Conservation (phyloP, 2,797 vertebrate species). For the Poecilia gillii region DNA sequence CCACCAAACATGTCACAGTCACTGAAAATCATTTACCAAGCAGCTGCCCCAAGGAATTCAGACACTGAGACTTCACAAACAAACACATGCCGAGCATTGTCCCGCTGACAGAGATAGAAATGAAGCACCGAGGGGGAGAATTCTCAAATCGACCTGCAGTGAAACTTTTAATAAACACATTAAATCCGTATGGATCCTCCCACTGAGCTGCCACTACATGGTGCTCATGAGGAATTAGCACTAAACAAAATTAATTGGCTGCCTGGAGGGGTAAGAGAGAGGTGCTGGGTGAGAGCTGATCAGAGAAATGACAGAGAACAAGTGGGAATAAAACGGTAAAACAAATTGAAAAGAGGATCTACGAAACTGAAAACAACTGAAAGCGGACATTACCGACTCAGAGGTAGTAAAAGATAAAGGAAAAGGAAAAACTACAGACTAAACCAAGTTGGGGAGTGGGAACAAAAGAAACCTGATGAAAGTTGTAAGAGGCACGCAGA, state of each 20-base stretch:
- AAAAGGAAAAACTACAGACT: background rate
- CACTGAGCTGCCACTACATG: slow-evolving; percentile 64
- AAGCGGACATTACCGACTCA: background rate
- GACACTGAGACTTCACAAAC: slow-evolving; percentile 39
- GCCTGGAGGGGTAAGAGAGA: slow-evolving; percentile 37
- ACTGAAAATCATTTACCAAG: slow-evolving; percentile 62
- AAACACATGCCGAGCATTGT: slow-evolving; percentile 41
- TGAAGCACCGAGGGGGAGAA: slow-evolving; percentile 30
- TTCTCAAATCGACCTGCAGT: slow-evolving; percentile 63
- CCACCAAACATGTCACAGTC: slow-evolving; percentile 46
- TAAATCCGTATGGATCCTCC: slow-evolving; percentile 74
- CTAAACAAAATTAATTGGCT: slow-evolving; percentile 67
- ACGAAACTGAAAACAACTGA: background rate
- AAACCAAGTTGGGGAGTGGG: background rate
- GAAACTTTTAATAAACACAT: slow-evolving; percentile 76
- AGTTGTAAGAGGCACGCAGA: slow-evolving; percentile 11
- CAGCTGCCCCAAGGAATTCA: slow-evolving; percentile 47
- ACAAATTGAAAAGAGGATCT: slow-evolving; percentile 1
- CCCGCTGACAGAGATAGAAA: slow-evolving; percentile 60
- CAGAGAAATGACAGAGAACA: slow-evolving; percentile 12
- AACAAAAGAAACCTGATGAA: slow-evolving; percentile 10
- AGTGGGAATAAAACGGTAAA: slow-evolving; percentile 3
- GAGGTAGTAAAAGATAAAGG: slow-evolving; percentile 9
- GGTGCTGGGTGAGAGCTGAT: slow-evolving; percentile 3
- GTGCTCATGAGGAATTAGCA: slow-evolving; percentile 70